Percentiles rank a stretch among this genome's conserved stretches.
Conservation (phyloP, 1,140 invertebrate species). For the Diabrotica virgifera region DNA sequence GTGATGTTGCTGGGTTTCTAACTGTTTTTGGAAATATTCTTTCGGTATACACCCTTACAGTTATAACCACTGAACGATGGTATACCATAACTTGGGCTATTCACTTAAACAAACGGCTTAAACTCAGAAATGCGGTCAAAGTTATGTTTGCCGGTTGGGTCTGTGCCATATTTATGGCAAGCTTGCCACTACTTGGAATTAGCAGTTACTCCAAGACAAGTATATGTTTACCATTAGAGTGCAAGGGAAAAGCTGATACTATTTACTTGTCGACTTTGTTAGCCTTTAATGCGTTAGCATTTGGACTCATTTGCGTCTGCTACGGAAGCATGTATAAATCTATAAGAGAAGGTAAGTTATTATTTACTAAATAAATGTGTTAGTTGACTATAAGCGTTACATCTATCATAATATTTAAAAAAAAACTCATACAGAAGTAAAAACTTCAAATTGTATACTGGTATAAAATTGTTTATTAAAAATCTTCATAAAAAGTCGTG, state of each 20-base stretch:
- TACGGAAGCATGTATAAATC: constrained; percentile 81
- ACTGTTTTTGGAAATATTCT: constrained; percentile 84
- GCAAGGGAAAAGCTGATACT: constrained; percentile 58
- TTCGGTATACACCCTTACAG: constrained; percentile 80
- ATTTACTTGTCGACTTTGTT: constrained; percentile 71
- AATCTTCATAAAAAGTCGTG: too few relatives aligned
- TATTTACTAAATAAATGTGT: too few relatives aligned
- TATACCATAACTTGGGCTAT: constrained; percentile 84
- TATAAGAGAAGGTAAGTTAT: constrained; percentile 45
- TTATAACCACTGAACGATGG: constrained; percentile 85
- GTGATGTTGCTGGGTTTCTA: constrained; percentile 80
- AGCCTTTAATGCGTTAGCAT: constrained; percentile 69
- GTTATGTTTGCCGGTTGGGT: constrained; percentile 74
- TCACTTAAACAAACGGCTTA: constrained; percentile 69
- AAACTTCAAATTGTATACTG: too few relatives aligned
- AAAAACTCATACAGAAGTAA: too few relatives aligned
- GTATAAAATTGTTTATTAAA: too few relatives aligned
- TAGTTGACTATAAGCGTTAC: too few relatives aligned
- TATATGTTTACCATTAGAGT: constrained; percentile 73
- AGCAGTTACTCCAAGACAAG: constrained; percentile 70
- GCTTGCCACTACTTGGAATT: constrained; percentile 73
- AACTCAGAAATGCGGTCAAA: constrained; percentile 63
- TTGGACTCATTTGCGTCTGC: constrained; percentile 73
- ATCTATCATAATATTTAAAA: too few relatives aligned
- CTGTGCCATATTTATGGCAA: constrained; percentile 71